Evolutionary conservation across 2,797 vertebrate species (phyloP), one percentile per base, ranked within the genome.

Genomic region (Chiroxiphia lanceolata): DNA sequence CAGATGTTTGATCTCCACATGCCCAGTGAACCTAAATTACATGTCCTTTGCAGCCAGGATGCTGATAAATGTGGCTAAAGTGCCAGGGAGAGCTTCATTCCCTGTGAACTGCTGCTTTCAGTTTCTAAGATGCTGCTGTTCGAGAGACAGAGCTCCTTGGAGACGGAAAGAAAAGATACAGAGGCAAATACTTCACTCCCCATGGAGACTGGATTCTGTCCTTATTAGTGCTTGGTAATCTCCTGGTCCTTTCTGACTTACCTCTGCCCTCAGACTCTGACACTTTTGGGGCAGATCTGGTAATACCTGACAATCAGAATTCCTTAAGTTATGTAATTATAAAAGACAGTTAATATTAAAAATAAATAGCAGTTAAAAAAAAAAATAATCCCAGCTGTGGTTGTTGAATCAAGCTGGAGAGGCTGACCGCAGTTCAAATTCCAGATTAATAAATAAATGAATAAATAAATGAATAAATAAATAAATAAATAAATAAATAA

Each of bases 71-170:
- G 94, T 87, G 80, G 42, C 59, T 77, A 50, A 67, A 76, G 80
- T 79, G 87, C 77, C 89, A 88, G 45, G 42, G 76, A 90, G 87
- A 91, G 51, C 94, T 93, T 89, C 90, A 53, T 38, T 96, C 51
- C 67, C 85, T 4, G 36, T 94, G 91, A 96, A 94, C 89, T 94
- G 87, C 83, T 96, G 77, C 85, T 96, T 94, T 97, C 90, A 95
- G 77, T 60, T 70, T 26, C 94, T 74, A 64, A 72, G 83, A 96
- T 92, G 94, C 96, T 96, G 91, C 94, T 95, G 89, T 36, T 91
- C 63, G 72, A 90, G 88, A 90, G 72, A 92, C 95, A 88, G 85
- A 94, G 89, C 91, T 96, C 96, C 95, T 93, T 95, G 96, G 94
- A 97, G 89, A 97, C 94, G 1, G 1, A 94, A 88, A 96, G 87